Evolutionary conservation across 2,888 invertebrate species (phyloP).

Genomic region (Aphrophora alni): DNA sequence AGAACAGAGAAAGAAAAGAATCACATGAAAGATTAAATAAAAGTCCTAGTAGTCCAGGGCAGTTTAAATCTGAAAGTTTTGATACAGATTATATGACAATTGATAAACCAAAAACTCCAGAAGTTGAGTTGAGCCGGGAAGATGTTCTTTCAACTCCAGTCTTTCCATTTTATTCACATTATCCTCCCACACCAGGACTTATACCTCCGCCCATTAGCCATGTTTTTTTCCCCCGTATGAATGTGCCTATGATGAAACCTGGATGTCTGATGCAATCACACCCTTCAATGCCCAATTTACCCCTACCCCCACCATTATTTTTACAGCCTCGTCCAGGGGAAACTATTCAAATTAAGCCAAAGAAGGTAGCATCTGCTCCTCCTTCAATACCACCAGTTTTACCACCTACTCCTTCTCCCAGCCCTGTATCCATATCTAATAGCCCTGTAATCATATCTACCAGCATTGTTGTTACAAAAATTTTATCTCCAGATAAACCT

Average conservation of each 20-base stretch:
- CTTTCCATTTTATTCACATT: slow-evolving; percentile 56
- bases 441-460: background rate
- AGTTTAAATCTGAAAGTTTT: slow-evolving; percentile 37
- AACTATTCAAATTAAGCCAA: slow-evolving; percentile 23
- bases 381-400: slow-evolving; percentile 6
- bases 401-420: slow-evolving; percentile 21
- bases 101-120: slow-evolving; percentile 63
- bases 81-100: slow-evolving; percentile 68
- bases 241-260: slow-evolving; percentile 26
- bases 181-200: slow-evolving; percentile 58
- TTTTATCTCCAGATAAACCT: slow-evolving; percentile 19
- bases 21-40: slow-evolving; percentile 54
- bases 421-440: background rate
- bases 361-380: slow-evolving; percentile 25
- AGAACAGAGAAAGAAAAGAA: slow-evolving; percentile 61
- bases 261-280: slow-evolving; percentile 61
- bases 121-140: slow-evolving; percentile 50
- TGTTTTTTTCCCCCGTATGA: slow-evolving; percentile 28
- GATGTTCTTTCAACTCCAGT: slow-evolving; percentile 50
- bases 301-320: slow-evolving; percentile 41
- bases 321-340: slow-evolving; percentile 18
- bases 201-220: slow-evolving; percentile 55
- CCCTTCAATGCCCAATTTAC: slow-evolving; percentile 29
- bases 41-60: slow-evolving; percentile 49
- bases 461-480: background rate